A percentile compares a stretch with the other conserved stretches of the same genome.
Evolutionary conservation across 2,113 vertebrate genomes (phyloP).

Genomic region (Zingel zingel): DNA sequence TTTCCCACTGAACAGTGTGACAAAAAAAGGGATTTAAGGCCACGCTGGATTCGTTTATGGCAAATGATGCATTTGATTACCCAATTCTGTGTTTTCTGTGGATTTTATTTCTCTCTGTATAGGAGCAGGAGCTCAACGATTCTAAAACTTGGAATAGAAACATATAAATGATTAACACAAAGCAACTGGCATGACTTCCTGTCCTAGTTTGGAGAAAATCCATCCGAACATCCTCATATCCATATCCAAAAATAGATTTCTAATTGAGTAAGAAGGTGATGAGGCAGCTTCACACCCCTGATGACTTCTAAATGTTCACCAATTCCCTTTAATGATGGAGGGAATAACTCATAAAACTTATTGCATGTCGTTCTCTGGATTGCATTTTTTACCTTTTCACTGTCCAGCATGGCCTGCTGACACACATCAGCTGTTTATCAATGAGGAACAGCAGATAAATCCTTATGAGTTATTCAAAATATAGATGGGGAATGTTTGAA

Average conservation of each 20-base stretch:
- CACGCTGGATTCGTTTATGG: background rate
- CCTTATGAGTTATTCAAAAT: background rate
- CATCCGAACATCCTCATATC: slow-evolving; percentile 40
- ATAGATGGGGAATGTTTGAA: background rate
- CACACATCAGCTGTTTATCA: slow-evolving; percentile 5
- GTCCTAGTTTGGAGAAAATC: slow-evolving; percentile 64
- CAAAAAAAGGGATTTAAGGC: background rate
- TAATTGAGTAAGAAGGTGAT: slow-evolving; percentile 50
- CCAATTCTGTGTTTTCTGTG: background rate
- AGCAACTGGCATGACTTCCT: slow-evolving; percentile 51
- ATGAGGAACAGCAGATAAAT: background rate
- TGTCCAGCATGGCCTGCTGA: slow-evolving; percentile 1
- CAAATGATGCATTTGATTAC: background rate
- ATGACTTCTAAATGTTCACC: slow-evolving; percentile 30
- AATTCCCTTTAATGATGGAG: background rate
- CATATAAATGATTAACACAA: slow-evolving; percentile 49
- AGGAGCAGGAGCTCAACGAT: slow-evolving; percentile 12
- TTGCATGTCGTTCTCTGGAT: background rate
- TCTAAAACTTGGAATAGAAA: slow-evolving; percentile 9
- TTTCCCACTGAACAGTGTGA: background rate
- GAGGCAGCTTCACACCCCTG: slow-evolving; percentile 25
- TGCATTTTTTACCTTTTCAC: background rate
- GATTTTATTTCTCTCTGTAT: background rate
- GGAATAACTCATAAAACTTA: slow-evolving; percentile 24
- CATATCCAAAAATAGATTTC: slow-evolving; percentile 55